phyloP scores from a whole-genome alignment of 2,113 vertebrate species.

The Halcyon senegalensis region DNA sequence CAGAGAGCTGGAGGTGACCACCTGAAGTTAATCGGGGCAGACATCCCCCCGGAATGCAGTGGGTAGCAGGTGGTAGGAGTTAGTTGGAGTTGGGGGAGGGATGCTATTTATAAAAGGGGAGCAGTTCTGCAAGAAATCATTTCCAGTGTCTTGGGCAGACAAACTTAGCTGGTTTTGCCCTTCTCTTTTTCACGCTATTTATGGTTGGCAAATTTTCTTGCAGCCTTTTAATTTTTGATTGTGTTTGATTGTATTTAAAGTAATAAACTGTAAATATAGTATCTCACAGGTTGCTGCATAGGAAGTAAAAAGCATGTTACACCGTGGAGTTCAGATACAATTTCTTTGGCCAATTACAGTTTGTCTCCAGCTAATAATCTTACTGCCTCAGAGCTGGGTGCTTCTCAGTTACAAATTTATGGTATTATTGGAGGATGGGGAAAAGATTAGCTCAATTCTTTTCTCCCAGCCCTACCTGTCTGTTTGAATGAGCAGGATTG shows the following conservation, averaged over 20 bases:
- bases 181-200: background rate
- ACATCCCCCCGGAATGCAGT: conserved; percentile 26
- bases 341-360: background rate
- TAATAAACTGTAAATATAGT: background rate
- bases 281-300: background rate
- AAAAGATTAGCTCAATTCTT: background rate
- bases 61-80: conserved; percentile 66
- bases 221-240: background rate
- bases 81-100: conserved; percentile 1
- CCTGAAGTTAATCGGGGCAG: conserved; percentile 64
- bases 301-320: background rate
- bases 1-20: conserved; percentile 57
- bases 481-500: background rate
- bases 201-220: background rate
- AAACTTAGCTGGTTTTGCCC: background rate
- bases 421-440: background rate
- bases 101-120: conserved; percentile 50
- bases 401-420: background rate
- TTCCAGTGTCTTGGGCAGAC: background rate
- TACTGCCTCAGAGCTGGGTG: background rate
- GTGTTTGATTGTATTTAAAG: background rate
- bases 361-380: background rate
- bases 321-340: background rate
- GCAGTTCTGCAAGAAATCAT: background rate
- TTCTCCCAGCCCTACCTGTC: background rate